These are phyloP conservation scores for Papilio xuthus DNA, from an alignment of 1,140 invertebrate genomes.

Conservation along the genomic window DNA sequence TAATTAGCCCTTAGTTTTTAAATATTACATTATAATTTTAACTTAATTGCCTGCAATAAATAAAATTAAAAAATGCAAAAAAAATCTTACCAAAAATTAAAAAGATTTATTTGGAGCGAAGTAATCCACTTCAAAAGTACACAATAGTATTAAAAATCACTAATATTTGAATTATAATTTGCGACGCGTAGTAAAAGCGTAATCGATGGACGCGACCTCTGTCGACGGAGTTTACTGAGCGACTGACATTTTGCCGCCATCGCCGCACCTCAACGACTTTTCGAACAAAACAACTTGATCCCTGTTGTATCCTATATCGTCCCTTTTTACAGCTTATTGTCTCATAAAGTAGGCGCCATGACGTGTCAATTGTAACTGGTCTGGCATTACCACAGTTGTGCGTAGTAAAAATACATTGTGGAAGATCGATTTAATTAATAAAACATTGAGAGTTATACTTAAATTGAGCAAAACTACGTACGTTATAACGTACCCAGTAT, in stretches of 20 bases:
- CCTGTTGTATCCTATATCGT: slow-evolving; percentile 39
- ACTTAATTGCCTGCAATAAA: slow-evolving; percentile 19
- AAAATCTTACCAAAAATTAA: slow-evolving; percentile 46
- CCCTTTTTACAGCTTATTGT: slow-evolving; percentile 42
- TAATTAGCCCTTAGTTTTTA: too few relatives aligned
- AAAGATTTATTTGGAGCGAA: slow-evolving; percentile 7
- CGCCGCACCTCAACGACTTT: slow-evolving; percentile 64
- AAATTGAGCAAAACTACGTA: background rate
- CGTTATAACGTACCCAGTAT: too few relatives aligned
- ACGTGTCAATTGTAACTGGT: slow-evolving; percentile 26
- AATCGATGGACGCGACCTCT: slow-evolving; percentile 52
- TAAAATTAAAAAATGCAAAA: too few relatives aligned
- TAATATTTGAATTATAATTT: slow-evolving; percentile 39
- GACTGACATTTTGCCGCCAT: slow-evolving; percentile 55
- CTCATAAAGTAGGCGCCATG: background rate
- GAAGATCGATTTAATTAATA: slow-evolving; percentile 23
- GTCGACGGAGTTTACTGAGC: slow-evolving; percentile 52
- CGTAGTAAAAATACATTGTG: slow-evolving; percentile 24
- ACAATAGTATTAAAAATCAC: slow-evolving; percentile 33
- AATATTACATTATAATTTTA: too few relatives aligned
- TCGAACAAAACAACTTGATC: slow-evolving; percentile 50
- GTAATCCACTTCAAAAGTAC: slow-evolving; percentile 44
- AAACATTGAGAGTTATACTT: too few relatives aligned
- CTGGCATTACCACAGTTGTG: background rate
- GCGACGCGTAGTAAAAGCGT: slow-evolving; percentile 43